These are phyloP conservation scores for Melanocharis versteri DNA, from an alignment of 2,113 vertebrate species.

Conservation along the genomic window DNA sequence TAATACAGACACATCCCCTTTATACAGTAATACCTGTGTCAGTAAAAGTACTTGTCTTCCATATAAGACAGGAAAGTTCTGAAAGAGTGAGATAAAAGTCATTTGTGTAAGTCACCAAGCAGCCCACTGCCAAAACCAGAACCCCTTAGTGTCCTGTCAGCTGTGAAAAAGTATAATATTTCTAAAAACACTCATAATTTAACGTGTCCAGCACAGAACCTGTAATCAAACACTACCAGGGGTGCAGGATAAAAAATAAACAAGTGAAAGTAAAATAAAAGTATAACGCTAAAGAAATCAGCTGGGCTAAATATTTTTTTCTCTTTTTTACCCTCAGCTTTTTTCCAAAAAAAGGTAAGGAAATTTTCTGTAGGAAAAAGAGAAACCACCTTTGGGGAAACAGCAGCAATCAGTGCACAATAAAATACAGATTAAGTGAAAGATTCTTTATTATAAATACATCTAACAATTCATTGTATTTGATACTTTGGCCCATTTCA, in stretches of 20 bases:
- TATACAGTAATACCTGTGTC: neutral
- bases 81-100: neutral
- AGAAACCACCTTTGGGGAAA: neutral
- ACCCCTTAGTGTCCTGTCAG: neutral
- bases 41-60: neutral
- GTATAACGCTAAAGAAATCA: neutral
- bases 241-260: neutral
- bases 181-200: neutral
- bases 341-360: neutral
- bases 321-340: neutral
- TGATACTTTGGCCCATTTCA: constrained; percentile 7
- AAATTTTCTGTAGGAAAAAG: neutral
- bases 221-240: neutral
- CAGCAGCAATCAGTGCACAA: neutral
- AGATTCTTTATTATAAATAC: neutral
- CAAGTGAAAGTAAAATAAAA: neutral
- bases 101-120: neutral
- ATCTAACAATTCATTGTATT: neutral
- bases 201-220: neutral
- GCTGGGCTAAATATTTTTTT: neutral
- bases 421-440: neutral
- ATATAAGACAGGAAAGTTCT: neutral
- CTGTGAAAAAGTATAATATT: neutral
- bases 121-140: neutral
- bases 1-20: neutral